These are phyloP conservation scores for Leptarthrus brevirostris DNA, from an alignment of 2,888 invertebrate genomes.

Conservation along the genomic window DNA sequence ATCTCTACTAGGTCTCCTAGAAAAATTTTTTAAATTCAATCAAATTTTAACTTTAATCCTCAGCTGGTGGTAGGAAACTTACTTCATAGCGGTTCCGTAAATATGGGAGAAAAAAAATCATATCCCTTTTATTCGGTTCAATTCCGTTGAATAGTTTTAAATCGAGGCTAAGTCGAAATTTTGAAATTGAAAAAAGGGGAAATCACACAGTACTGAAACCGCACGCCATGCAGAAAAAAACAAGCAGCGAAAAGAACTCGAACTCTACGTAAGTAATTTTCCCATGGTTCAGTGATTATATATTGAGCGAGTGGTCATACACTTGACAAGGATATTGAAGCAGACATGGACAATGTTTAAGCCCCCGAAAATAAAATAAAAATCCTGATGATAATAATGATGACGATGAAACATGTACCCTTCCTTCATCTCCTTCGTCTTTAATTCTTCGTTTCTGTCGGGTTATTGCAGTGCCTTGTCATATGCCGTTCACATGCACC, in stretches of 20 bases:
- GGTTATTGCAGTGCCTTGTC: not conserved
- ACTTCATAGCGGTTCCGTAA: no score
- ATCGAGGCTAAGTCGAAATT: not conserved
- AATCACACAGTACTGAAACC: not conserved
- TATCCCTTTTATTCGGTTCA: not conserved
- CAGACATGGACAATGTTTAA: not conserved
- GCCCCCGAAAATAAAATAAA: not conserved
- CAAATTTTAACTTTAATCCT: not conserved
- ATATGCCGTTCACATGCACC: not conserved
- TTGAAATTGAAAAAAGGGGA: not conserved
- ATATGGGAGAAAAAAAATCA: no score
- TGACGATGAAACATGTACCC: not conserved
- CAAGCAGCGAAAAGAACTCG: not conserved
- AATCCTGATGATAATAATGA: not conserved
- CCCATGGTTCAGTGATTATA: not conserved
- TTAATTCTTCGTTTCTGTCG: not conserved
- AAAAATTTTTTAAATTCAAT: no score
- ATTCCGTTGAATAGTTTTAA: not conserved
- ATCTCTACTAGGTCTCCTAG: no score
- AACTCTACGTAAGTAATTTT: no score
- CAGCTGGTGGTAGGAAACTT: not conserved
- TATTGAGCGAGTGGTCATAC: no score
- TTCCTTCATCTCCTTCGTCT: no score
- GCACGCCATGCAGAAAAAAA: not conserved
- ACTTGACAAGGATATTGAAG: not conserved